These are phyloP conservation scores for Isaurus tuberculatus DNA, from an alignment of 92 coral and sea anemone genomes.

Conservation along the genomic window DNA sequence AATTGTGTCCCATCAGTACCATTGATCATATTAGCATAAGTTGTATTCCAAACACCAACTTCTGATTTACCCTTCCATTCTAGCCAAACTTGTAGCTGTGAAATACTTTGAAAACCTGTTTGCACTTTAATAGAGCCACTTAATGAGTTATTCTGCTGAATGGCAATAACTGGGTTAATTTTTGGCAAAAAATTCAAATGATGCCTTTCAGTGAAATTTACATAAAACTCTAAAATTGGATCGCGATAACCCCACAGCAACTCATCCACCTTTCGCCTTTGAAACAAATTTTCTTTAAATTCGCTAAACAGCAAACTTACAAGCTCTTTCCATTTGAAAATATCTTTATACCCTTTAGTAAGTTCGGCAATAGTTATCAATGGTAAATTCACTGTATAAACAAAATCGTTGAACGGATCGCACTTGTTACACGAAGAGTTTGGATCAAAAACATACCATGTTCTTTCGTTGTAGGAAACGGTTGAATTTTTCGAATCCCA, in stretches of 20 bases:
- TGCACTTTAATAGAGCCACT: constrained; percentile 72
- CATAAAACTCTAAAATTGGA: constrained; percentile 72
- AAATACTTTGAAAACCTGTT: constrained; percentile 78
- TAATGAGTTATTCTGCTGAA: constrained; percentile 81
- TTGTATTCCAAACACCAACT: constrained; percentile 76
- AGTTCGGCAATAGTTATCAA: constrained; percentile 74
- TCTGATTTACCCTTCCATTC: constrained; percentile 76
- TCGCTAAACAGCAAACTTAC: constrained; percentile 41
- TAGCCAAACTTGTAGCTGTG: constrained; percentile 56
- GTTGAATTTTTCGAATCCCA: constrained; percentile 71
- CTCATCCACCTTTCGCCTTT: constrained; percentile 73
- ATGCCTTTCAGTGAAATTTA: constrained; percentile 41
- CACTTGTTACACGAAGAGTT: constrained; percentile 76
- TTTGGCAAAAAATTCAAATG: constrained; percentile 58
- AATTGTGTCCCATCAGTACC: constrained; percentile 96
- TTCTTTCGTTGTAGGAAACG: constrained; percentile 85
- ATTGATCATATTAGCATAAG: constrained; percentile 87
- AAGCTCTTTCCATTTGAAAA: constrained; percentile 46
- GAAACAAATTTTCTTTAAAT: constrained; percentile 67
- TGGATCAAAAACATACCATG: constrained; percentile 79
- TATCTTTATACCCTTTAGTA: constrained; percentile 45
- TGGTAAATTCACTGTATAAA: constrained; percentile 81
- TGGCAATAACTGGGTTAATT: constrained; percentile 68
- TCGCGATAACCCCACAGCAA: constrained; percentile 92
- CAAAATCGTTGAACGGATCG: constrained; percentile 65